phyloP scores from a whole-genome alignment of 1,140 invertebrate genomes.

The Apolygus lucorum region DNA sequence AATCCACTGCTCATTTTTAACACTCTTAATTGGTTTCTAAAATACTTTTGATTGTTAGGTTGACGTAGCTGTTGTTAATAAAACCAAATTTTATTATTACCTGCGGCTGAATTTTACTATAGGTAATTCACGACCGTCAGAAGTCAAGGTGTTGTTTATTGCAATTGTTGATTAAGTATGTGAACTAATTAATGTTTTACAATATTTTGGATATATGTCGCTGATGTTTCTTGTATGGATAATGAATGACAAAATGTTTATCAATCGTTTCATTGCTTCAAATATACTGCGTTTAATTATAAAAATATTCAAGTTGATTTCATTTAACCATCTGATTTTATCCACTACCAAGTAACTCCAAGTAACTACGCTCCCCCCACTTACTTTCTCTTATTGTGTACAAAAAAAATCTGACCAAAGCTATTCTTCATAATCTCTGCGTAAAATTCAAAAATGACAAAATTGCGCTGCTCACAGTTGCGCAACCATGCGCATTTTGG shows the following conservation, averaged over 20 bases:
- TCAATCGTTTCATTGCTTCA: conserved; percentile 28
- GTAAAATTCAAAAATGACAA: too few relatives aligned
- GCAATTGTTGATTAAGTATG: conserved; percentile 10
- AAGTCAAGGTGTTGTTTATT: conserved; percentile 21
- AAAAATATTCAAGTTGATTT: too few relatives aligned
- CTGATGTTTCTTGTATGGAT: conserved; percentile 25
- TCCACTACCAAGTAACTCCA: too few relatives aligned
- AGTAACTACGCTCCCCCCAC: too few relatives aligned
- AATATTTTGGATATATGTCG: conserved; percentile 22
- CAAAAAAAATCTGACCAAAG: too few relatives aligned
- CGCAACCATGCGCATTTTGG: too few relatives aligned
- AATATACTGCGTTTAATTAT: conserved; percentile 24
- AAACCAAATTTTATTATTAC: not conserved
- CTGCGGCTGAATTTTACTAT: not conserved
- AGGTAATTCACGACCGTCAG: not conserved
- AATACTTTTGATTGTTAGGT: not conserved
- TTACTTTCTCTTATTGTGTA: too few relatives aligned
- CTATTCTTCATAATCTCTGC: too few relatives aligned
- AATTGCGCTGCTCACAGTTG: too few relatives aligned
- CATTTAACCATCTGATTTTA: too few relatives aligned
- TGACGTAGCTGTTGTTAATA: not conserved
- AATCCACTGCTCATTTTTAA: not conserved
- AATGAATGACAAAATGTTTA: conserved; percentile 25
- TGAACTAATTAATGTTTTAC: conserved; percentile 19
- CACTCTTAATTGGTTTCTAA: not conserved